Conservation (phyloP, 1,140 invertebrate genomes). For the Achatina immaculata region DNA sequence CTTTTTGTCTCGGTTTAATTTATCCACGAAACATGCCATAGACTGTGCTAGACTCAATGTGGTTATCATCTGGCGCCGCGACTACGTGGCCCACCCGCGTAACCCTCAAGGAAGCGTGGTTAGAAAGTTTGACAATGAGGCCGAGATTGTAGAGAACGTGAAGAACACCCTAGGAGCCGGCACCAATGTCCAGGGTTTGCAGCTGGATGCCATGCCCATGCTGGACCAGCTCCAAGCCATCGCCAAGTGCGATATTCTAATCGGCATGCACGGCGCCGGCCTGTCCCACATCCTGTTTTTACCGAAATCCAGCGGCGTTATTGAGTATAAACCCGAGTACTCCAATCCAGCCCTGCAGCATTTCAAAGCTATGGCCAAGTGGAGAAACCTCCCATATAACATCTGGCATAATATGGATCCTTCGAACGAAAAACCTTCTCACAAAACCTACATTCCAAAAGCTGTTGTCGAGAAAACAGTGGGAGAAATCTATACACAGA, state of each 20-base stretch:
- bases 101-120: constrained; percentile 57
- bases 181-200: constrained; percentile 53
- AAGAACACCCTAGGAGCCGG: constrained; percentile 24
- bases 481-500: constrained; percentile 33
- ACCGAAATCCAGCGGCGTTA: constrained; percentile 93
- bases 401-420: constrained; percentile 59
- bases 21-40: constrained; percentile 24
- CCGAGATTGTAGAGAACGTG: constrained; percentile 49
- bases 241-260: constrained; percentile 87
- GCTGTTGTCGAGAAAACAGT: constrained; percentile 35
- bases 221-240: constrained; percentile 57
- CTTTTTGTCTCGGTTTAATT: constrained; percentile 52
- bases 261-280: constrained; percentile 97
- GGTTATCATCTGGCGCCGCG: constrained; percentile 62
- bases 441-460: constrained; percentile 53
- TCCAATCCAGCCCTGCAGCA: constrained; percentile 55
- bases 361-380: constrained; percentile 62
- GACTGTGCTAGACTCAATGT: constrained; percentile 56
- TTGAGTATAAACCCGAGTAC: constrained; percentile 84
- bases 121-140: constrained; percentile 63
- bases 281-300: constrained; percentile 93
- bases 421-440: constrained; percentile 49
- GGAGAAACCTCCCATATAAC: constrained; percentile 61
- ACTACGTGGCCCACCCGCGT: constrained; percentile 64
- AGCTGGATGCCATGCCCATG: constrained; percentile 59